These are phyloP conservation scores for Tenualosa ilisha DNA, from an alignment of 2,797 vertebrate genomes.

Conservation along the genomic window DNA sequence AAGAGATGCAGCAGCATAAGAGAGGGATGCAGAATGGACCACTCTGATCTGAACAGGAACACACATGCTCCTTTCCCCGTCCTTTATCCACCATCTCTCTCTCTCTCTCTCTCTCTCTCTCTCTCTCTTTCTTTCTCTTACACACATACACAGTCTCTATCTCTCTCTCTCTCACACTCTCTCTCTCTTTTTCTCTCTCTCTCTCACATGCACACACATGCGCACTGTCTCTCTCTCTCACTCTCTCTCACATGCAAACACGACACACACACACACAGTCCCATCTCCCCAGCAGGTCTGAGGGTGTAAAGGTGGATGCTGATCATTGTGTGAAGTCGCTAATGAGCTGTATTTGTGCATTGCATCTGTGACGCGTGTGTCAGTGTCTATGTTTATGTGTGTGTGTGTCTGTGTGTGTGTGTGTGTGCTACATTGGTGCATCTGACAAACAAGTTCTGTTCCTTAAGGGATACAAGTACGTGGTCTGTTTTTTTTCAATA, in stretches of 20 bases:
- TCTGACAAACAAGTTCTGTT: not conserved
- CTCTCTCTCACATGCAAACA: not conserved
- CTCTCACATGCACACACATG: not conserved
- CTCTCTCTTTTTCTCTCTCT: conserved; percentile 24
- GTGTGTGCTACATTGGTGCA: not conserved
- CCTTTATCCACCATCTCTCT: not conserved
- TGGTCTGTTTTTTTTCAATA: conserved; percentile 29
- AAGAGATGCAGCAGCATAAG: too few species aligned
- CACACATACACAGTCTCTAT: not conserved
- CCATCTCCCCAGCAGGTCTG: conserved; percentile 27
- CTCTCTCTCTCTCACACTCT: conserved; percentile 11
- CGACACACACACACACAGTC: not conserved
- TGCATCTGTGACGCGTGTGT: conserved; percentile 31
- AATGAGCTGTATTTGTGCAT: conserved; percentile 40
- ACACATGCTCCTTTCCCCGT: not conserved
- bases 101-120: not conserved
- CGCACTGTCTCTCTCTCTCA: not conserved
- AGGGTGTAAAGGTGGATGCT: conserved; percentile 28
- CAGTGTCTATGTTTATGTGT: not conserved
- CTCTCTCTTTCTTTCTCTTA: conserved; percentile 14
- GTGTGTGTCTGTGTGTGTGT: not conserved
- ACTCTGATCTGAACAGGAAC: conserved; percentile 8
- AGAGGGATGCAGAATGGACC: not conserved
- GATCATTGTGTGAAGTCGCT: conserved; percentile 39
- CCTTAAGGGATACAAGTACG: not conserved